Base-by-base conservation (phyloP, 2,797 vertebrate species). In the Enteromius paludinosus region DNA sequence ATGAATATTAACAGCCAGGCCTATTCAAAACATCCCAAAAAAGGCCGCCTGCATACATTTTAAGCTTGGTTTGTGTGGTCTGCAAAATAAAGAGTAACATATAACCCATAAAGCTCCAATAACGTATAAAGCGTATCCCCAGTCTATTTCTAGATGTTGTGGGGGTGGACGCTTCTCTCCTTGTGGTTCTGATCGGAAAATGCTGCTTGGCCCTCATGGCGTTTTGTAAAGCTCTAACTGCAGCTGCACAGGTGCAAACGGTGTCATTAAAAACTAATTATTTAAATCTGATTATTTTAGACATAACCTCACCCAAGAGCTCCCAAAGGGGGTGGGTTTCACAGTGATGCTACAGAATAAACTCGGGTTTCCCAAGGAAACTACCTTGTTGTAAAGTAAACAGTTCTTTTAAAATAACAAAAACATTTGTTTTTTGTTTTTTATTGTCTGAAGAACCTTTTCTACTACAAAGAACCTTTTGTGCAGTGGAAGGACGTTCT, bases 81-180 rank as follows among this genome's bases (percentile, higher is more conserved):
- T 47, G 54, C 18, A 12, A 71, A 80, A 71, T 71, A 70, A 68
- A 78, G 25, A 25, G 47, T 38, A 35, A 59, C 33, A 25, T 23
- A 59, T 18, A 74, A 56, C 49, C 20, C 71, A 74, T 17, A 56
- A 14, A 23, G 33, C 33, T 70, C 5, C 18, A 30, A 18, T 30
- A 52, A 66, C 0, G 0, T 9, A 78, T 41, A 69, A 61, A 71
- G 41, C 25, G 2, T 18, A 47, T 62, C 56, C 25, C 28, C 54
- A 62, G 28, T 10, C 54, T 81, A 81, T 81, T 72, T 64, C 20
- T 49, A 64, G 78, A 61, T 80, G 7, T 23, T 45, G 78, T 59
- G 38, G 68, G 49, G 78, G 78, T 61, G 68, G 14, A 35, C 3
- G n/a, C 6, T 62, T 30, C 35, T 79, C 35, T 79, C 35, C 33